phyloP scores from a whole-genome alignment of 2,113 vertebrate species.

The Bombycilla garrulus region DNA sequence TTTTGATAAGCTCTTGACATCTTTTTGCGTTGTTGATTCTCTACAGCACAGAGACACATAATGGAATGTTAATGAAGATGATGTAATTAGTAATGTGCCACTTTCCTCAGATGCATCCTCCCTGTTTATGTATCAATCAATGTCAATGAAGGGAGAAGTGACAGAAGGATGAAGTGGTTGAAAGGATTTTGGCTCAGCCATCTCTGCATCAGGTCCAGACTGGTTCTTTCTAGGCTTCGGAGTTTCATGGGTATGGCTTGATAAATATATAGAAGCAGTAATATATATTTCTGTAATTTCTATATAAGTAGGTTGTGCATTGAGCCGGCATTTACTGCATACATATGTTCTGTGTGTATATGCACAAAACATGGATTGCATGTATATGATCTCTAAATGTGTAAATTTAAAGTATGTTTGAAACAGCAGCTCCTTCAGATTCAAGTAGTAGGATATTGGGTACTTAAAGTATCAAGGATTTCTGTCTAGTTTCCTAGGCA shows the following conservation, averaged over 20 bases:
- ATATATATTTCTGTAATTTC: background rate
- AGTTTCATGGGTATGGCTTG: background rate
- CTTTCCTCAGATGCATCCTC: background rate
- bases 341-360: background rate
- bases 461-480: background rate
- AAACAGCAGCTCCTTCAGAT: background rate
- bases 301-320: background rate
- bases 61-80: constrained; percentile 12
- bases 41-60: background rate
- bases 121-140: background rate
- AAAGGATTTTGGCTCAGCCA: background rate
- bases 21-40: background rate
- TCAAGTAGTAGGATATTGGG: background rate
- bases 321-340: background rate
- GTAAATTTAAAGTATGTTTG: background rate
- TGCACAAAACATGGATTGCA: background rate
- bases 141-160: background rate
- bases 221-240: background rate
- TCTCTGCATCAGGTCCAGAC: background rate
- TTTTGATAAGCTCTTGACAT: background rate
- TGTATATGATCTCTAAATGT: background rate
- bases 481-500: background rate
- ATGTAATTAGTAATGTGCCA: background rate
- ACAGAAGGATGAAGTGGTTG: background rate
- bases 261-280: background rate